Conservation (phyloP, 1,140 invertebrate species). For the Papilio polyxenes region DNA sequence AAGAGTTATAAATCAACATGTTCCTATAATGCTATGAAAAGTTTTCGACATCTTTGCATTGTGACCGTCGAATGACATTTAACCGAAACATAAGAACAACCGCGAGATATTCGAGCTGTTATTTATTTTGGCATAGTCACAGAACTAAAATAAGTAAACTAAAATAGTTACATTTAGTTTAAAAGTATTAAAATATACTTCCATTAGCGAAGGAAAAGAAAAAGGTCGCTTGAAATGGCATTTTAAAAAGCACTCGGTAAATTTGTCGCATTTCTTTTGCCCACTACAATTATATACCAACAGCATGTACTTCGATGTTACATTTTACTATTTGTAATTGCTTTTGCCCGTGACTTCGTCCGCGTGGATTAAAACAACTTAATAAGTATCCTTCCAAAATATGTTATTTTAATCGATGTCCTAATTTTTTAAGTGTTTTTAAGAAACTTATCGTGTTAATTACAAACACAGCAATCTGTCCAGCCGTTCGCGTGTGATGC, state of each 20-base stretch:
- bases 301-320: background rate
- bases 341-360: too few relatives aligned
- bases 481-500: too few relatives aligned
- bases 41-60: background rate
- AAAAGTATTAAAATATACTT: conserved; percentile 6
- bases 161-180: background rate
- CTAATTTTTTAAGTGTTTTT: too few relatives aligned
- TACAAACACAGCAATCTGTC: too few relatives aligned
- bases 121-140: conserved; percentile 4
- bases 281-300: background rate
- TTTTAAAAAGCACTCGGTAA: conserved; percentile 11
- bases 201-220: conserved; percentile 9
- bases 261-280: background rate
- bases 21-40: too few relatives aligned
- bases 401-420: too few relatives aligned
- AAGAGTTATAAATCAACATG: too few relatives aligned
- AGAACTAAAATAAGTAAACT: background rate
- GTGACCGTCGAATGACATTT: background rate
- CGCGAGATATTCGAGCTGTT: background rate
- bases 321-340: too few relatives aligned
- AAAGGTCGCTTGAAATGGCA: background rate
- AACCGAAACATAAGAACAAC: background rate
- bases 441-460: too few relatives aligned
- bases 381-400: too few relatives aligned
- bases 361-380: too few relatives aligned